phyloP scores from a whole-genome alignment of 2,888 invertebrate species.

The Empis stercorea region DNA sequence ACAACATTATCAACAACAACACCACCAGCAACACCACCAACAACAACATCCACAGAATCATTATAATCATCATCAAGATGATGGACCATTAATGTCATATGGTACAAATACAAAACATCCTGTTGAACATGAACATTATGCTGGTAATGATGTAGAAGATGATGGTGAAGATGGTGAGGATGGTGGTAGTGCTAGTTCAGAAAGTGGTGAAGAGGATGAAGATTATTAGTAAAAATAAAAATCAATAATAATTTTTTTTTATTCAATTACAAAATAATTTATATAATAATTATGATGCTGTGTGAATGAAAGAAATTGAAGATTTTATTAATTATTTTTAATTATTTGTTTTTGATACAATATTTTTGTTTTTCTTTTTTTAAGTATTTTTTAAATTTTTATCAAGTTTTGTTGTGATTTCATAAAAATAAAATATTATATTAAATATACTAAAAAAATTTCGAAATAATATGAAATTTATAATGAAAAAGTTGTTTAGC shows the following conservation, averaged over 20 bases:
- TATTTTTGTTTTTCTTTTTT: too few species aligned
- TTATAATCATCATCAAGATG: not conserved
- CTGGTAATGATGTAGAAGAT: conserved; percentile 16
- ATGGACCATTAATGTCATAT: not conserved
- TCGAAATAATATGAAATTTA: too few species aligned
- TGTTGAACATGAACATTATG: conserved; percentile 9
- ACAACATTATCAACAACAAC: conserved; percentile 3
- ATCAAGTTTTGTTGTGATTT: too few species aligned
- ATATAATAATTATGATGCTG: conserved; percentile 1
- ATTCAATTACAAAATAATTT: conserved; percentile 4
- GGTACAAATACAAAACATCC: not conserved
- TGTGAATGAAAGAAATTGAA: too few species aligned
- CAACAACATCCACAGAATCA: conserved; percentile 6
- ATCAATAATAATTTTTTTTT: too few species aligned
- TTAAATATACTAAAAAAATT: too few species aligned
- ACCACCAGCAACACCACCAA: not conserved
- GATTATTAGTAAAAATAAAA: conserved; percentile 15
- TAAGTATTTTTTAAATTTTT: too few species aligned
- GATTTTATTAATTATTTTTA: too few species aligned
- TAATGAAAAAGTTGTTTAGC: too few species aligned
- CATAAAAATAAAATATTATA: too few species aligned
- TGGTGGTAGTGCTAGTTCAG: conserved; percentile 20
- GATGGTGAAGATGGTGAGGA: conserved; percentile 11
- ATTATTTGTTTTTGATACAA: too few species aligned
- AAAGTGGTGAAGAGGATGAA: conserved; percentile 25